Conservation (phyloP, 2,113 vertebrate genomes). For the Garra rufa region DNA sequence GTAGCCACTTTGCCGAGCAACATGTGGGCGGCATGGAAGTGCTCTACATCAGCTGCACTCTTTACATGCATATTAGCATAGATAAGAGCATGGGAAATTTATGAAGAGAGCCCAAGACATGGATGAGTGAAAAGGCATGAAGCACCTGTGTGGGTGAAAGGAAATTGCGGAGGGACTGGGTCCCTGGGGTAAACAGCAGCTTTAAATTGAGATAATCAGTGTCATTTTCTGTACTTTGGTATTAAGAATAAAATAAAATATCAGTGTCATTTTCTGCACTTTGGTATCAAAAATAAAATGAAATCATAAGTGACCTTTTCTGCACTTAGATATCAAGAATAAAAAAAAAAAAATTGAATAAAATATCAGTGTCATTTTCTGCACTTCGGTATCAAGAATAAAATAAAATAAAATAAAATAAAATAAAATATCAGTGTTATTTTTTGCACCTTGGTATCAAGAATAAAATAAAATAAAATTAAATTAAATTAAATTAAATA, state of each 20-base stretch:
- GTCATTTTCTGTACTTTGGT: not conserved
- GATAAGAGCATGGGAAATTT: conserved; percentile 11
- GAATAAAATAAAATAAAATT: not conserved
- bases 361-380: not conserved
- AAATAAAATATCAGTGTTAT: not conserved
- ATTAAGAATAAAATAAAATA: not conserved
- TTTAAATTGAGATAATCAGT: not conserved
- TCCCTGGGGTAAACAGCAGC: not conserved
- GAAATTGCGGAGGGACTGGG: not conserved
- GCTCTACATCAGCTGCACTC: not conserved
- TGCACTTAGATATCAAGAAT: too few species aligned
- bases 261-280: too few species aligned
- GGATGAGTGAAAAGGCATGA: too few species aligned
- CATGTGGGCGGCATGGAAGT: not conserved
- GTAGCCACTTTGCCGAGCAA: not conserved
- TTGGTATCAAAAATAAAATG: too few species aligned
- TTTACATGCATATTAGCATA: conserved; percentile 12
- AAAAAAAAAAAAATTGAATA: not conserved
- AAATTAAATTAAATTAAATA: too few species aligned
- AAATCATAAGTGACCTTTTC: too few species aligned
- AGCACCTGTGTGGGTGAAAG: too few species aligned
- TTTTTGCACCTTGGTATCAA: not conserved
- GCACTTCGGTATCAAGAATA: not conserved
- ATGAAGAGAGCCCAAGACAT: not conserved
- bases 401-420: not conserved